Percentiles rank a stretch among this genome's conserved stretches.
phyloP scores from a whole-genome alignment of 2,888 invertebrate genomes.

The Bruchidius siliquastri region DNA sequence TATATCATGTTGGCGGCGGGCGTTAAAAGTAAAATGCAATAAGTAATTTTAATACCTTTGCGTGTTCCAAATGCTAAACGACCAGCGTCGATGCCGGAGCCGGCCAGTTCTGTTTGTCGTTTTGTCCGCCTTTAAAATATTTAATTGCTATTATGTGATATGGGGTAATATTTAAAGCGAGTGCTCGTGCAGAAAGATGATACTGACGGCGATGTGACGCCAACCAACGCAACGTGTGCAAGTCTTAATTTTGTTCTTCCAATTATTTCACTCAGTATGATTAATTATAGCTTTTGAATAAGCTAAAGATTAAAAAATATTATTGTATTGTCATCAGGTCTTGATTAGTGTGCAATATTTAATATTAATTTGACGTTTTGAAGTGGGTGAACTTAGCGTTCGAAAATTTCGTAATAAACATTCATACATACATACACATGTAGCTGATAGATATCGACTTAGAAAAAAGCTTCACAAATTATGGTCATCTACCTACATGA shows the following conservation, averaged over 20 bases:
- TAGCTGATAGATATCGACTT: no score
- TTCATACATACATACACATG: no score
- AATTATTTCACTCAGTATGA: no score
- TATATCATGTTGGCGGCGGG: slow-evolving; percentile 6
- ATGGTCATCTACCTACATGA: no score
- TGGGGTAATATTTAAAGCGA: neutral
- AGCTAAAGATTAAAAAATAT: no score
- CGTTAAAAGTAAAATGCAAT: slow-evolving; percentile 21
- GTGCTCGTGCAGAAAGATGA: neutral
- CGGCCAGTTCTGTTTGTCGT: slow-evolving; percentile 7
- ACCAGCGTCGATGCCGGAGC: slow-evolving; percentile 9
- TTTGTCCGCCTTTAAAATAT: neutral
- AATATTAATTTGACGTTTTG: no score
- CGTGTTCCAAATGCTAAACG: slow-evolving; percentile 18
- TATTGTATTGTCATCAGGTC: no score
- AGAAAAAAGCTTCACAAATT: no score
- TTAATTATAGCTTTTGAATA: no score
- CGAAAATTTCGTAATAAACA: no score
- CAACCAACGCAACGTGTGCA: neutral
- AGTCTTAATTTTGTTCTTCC: neutral
- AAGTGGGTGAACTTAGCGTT: no score
- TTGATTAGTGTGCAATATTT: no score
- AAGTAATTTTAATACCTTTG: slow-evolving; percentile 22
- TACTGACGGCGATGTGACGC: neutral
- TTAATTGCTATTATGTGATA: slow-evolving; percentile 1